phyloP scores from a whole-genome alignment of 2,888 invertebrate genomes.

The Aromia moschata region DNA sequence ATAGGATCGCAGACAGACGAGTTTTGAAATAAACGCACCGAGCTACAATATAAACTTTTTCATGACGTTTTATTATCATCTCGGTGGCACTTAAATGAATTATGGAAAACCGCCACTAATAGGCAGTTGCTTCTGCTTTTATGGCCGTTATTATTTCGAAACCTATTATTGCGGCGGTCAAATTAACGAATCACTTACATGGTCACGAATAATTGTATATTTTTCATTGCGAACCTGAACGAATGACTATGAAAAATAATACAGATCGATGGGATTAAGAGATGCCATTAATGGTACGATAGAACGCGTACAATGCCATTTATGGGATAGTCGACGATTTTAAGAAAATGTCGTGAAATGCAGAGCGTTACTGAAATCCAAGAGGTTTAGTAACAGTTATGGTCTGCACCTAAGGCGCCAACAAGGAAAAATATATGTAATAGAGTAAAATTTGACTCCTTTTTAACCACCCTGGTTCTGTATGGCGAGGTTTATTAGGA shows the following conservation, averaged over 20 bases:
- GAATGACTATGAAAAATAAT: slow-evolving; percentile 8
- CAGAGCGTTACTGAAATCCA: no score
- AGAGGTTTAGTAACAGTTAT: no score
- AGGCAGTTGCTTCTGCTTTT: slow-evolving; percentile 19
- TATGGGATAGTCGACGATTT: no score
- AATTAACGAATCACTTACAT: slow-evolving; percentile 23
- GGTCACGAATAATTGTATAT: slow-evolving; percentile 19
- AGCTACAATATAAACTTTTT: not conserved
- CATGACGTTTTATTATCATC: slow-evolving; percentile 1
- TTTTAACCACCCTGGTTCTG: no score
- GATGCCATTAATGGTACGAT: slow-evolving; percentile 10
- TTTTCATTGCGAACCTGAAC: not conserved
- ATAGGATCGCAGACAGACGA: not conserved
- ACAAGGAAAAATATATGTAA: no score
- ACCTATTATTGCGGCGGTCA: slow-evolving; percentile 11
- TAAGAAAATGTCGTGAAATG: no score
- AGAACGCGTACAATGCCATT: no score
- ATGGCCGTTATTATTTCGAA: slow-evolving; percentile 16
- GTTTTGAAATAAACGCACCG: not conserved
- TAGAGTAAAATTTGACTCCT: no score
- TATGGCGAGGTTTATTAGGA: no score
- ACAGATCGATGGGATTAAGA: not conserved
- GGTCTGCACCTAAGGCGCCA: no score
- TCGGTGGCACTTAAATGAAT: slow-evolving; percentile 3
- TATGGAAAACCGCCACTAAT: slow-evolving; percentile 14